These are phyloP conservation scores for Equus quagga DNA, from an alignment of 2,113 vertebrate species.

Conservation along the genomic window DNA sequence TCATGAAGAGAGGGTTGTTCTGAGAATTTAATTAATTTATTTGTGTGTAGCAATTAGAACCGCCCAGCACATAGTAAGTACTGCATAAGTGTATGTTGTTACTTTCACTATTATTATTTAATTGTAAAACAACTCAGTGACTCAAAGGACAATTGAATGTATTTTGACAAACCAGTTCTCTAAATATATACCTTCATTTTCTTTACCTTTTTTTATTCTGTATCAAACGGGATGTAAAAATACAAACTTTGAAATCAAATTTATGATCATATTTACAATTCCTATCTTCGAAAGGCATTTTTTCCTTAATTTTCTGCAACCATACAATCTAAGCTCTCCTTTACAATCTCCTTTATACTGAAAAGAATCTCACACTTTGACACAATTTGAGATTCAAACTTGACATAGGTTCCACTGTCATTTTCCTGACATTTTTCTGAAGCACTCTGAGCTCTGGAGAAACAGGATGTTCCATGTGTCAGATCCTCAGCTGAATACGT, in stretches of 20 bases:
- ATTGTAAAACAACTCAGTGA: constrained; percentile 13
- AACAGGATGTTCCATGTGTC: neutral
- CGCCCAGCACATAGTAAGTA: neutral
- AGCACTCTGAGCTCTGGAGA: neutral
- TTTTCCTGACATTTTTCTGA: neutral
- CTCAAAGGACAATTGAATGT: neutral
- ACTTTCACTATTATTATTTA: neutral
- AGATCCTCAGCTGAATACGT: neutral
- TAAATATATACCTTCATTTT: neutral
- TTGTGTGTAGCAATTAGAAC: neutral
- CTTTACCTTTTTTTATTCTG: neutral
- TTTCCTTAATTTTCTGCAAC: neutral
- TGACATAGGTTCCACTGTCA: neutral
- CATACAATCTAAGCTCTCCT: neutral
- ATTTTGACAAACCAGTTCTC: neutral
- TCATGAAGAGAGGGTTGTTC: neutral
- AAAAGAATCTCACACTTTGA: neutral
- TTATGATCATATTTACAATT: neutral
- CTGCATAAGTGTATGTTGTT: neutral
- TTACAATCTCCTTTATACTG: neutral
- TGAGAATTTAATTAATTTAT: neutral
- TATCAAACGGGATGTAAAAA: neutral
- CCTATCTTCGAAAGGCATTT: neutral
- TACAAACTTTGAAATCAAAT: neutral
- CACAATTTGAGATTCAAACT: neutral